These are phyloP conservation scores for Hypsopygia costalis DNA, from an alignment of 2,888 invertebrate genomes.

Conservation along the genomic window DNA sequence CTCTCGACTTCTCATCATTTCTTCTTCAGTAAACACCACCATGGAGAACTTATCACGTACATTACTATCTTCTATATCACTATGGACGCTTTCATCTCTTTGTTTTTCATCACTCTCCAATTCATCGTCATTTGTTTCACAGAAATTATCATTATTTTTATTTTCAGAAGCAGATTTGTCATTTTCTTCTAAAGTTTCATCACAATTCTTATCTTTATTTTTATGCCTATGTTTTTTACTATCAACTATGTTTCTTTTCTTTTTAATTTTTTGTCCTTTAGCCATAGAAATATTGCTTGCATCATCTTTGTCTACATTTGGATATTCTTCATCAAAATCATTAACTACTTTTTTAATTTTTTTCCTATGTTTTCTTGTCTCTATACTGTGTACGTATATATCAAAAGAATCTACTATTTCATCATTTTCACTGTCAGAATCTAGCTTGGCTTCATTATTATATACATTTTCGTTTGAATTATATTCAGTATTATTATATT, in stretches of 20 bases:
- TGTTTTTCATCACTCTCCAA: not conserved
- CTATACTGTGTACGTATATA: constrained; percentile 12
- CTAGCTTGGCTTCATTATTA: not conserved
- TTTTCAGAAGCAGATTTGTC: not conserved
- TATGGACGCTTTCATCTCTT: constrained; percentile 2
- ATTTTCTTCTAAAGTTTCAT: too few relatives aligned
- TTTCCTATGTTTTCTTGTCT: not conserved
- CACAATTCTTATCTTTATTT: not conserved
- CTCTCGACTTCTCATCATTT: constrained; percentile 42
- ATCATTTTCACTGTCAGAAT: constrained; percentile 3
- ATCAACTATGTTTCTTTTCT: not conserved
- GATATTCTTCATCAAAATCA: too few relatives aligned
- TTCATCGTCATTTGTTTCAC: not conserved
- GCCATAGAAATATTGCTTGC: too few relatives aligned
- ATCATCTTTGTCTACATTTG: too few relatives aligned
- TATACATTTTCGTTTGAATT: constrained; percentile 5
- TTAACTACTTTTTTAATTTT: constrained; percentile 7
- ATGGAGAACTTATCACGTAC: constrained; percentile 33
- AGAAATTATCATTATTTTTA: not conserved
- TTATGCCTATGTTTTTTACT: not conserved
- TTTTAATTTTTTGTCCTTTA: not conserved
- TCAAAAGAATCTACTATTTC: constrained; percentile 8
- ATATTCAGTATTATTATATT: constrained; percentile 14
- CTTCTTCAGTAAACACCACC: constrained; percentile 40
- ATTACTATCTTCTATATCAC: constrained; percentile 4